phyloP scores from a whole-genome alignment of 2,113 vertebrate genomes.

The Crypturellus undulatus region DNA sequence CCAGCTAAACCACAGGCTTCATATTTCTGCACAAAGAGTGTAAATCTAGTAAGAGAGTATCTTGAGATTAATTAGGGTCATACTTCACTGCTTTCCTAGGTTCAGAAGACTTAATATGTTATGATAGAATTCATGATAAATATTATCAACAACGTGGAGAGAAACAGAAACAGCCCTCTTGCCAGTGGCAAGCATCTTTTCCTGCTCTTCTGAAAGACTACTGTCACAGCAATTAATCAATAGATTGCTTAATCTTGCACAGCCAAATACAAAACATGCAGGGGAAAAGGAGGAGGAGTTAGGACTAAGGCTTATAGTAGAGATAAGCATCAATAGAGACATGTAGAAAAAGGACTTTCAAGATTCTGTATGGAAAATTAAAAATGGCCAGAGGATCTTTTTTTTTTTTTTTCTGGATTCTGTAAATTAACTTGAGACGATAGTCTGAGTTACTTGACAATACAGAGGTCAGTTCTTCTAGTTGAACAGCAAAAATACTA shows the following conservation, averaged over 20 bases:
- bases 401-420: neutral
- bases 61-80: slow-evolving; percentile 39
- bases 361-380: neutral
- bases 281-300: neutral
- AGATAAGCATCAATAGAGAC: neutral
- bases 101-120: slow-evolving; percentile 20
- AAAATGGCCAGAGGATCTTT: neutral
- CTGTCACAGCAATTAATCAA: slow-evolving; percentile 39
- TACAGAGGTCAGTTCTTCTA: neutral
- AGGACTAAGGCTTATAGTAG: neutral
- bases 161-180: neutral
- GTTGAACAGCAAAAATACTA: neutral
- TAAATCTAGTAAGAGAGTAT: neutral
- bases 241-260: neutral
- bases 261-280: neutral
- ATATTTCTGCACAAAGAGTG: slow-evolving; percentile 12
- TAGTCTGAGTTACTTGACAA: neutral
- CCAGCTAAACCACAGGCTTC: neutral
- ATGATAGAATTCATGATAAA: slow-evolving; percentile 32
- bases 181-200: slow-evolving; percentile 33
- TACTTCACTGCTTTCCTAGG: neutral
- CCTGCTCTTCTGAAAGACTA: slow-evolving; percentile 21
- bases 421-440: neutral
- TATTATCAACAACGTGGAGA: slow-evolving; percentile 3
- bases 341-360: neutral